Evolutionary conservation across 2,888 invertebrate species (phyloP), one percentile per base, ranked within the genome.

Genomic region (Ceraclea dissimilis): DNA sequence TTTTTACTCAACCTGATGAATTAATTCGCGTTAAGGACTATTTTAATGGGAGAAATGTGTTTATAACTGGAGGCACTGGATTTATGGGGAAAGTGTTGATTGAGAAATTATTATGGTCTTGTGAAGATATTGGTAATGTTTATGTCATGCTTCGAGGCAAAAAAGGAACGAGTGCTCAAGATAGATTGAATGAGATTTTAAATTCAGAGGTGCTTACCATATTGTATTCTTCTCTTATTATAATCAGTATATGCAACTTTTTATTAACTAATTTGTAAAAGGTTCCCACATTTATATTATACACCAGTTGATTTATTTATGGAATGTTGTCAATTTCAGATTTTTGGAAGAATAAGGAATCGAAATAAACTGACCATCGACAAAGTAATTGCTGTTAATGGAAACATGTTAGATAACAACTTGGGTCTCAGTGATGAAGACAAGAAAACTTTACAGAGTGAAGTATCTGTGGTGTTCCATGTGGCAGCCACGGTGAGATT

Each of bases 1-100:
- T 39, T n/a, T 39, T 39, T 8, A 39, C 39, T 8, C 39, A 13
- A 5, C 55, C 55, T 1, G 50, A 18, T 2, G 39, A 49, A 17
- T 19, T 2, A 13, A 33, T 57, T 8, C 18, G 75, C 53, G 75
- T 81, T 21, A 70, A 75, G 58, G 81, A 83, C 57, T 85, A 82
- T 66, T 86, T 82, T 69, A 70, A 73, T 53, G 82, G 80, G 48
- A 80, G 82, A 63, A 79, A 78, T 62, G 73, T 88, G 54, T 83
- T 88, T 65, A 81, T 88, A 63, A 88, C 87, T 18, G 88, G 88
- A 31, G 86, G 82, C 46, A 86, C 86, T 26, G 89, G 88, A 13
- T 89, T 89, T 69, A 81, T 89, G 76, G 89, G 89, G 49, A 89
- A 89, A 70, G 86, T 80, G n/a, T 76, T 89, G 46, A 78, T 89